These are phyloP conservation scores for Ornithorhynchus anatinus DNA, from an alignment of 2,113 vertebrate species.

Conservation along the genomic window DNA sequence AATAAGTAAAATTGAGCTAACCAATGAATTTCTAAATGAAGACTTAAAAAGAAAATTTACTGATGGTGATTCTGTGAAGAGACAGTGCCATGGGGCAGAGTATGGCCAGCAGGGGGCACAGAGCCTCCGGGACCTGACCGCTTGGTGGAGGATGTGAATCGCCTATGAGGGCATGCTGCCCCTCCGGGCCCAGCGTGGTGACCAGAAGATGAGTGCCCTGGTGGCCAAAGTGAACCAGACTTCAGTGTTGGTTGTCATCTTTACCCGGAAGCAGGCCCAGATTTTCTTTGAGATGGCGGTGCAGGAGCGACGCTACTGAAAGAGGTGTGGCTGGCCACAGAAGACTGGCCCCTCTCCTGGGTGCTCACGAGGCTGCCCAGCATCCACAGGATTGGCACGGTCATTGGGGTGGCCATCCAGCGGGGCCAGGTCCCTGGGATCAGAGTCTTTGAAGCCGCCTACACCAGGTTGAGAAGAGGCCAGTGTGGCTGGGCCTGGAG, in stretches of 20 bases:
- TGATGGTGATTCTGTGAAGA: no score
- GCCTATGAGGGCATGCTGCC: constrained; percentile 68
- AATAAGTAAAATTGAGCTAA: no score
- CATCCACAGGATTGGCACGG: constrained; percentile 67
- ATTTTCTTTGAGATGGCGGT: constrained; percentile 72
- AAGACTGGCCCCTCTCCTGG: constrained; percentile 74
- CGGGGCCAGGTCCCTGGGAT: constrained; percentile 55
- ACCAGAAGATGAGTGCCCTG: constrained; percentile 22
- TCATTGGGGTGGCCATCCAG: constrained; percentile 76
- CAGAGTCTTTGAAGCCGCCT: constrained; percentile 51
- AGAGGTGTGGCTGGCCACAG: constrained; percentile 84
- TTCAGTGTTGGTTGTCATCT: constrained; percentile 64
- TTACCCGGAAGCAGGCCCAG: neutral
- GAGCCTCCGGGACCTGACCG: constrained; percentile 60
- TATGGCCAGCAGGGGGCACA: constrained; percentile 63
- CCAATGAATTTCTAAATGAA: no score
- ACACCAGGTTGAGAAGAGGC: rapidly evolving
- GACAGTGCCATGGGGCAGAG: no score
- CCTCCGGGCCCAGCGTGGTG: rapidly evolving
- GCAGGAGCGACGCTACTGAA: constrained; percentile 63
- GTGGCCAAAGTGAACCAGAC: no score
- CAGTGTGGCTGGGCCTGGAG: rapidly evolving
- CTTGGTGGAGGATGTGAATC: constrained; percentile 57
- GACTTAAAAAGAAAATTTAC: no score
- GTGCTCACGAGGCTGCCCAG: constrained; percentile 52